phyloP scores from a whole-genome alignment of 2,888 invertebrate genomes.

The Thymelicus acteon region DNA sequence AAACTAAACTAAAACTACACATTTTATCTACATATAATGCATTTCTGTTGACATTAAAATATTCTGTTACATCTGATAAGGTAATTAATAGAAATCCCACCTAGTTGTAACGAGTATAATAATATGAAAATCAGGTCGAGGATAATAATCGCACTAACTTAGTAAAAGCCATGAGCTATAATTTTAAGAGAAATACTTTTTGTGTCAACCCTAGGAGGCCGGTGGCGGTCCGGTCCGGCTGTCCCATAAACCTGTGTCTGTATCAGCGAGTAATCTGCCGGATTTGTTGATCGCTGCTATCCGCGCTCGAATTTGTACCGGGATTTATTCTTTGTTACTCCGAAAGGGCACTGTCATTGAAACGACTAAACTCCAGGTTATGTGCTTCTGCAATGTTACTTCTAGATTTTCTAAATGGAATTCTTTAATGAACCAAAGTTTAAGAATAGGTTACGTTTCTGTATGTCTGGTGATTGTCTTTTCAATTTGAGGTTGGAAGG shows the following conservation, averaged over 20 bases:
- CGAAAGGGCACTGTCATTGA: not conserved
- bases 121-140: too few relatives aligned
- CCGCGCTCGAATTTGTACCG: slow-evolving; percentile 81
- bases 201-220: slow-evolving; percentile 59
- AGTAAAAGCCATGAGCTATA: too few relatives aligned
- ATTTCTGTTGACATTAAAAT: too few relatives aligned
- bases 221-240: slow-evolving; percentile 73
- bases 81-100: too few relatives aligned
- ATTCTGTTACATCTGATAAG: too few relatives aligned
- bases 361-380: not conserved
- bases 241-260: slow-evolving; percentile 82
- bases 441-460: not conserved
- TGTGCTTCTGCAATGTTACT: not conserved
- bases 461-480: too few relatives aligned
- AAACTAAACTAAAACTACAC: too few relatives aligned
- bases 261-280: slow-evolving; percentile 84
- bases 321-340: slow-evolving; percentile 62
- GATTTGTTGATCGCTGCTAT: slow-evolving; percentile 85
- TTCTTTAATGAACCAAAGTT: too few relatives aligned
- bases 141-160: too few relatives aligned
- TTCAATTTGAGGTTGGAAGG: too few relatives aligned
- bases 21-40: too few relatives aligned
- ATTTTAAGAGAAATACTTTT: not conserved
- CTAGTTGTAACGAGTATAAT: too few relatives aligned
- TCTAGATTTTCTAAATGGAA: not conserved